Evolutionary conservation across 2,797 vertebrate genomes (phyloP), one percentile per base, ranked within the genome.

Genomic region (Arrhamphus sclerolepis): DNA sequence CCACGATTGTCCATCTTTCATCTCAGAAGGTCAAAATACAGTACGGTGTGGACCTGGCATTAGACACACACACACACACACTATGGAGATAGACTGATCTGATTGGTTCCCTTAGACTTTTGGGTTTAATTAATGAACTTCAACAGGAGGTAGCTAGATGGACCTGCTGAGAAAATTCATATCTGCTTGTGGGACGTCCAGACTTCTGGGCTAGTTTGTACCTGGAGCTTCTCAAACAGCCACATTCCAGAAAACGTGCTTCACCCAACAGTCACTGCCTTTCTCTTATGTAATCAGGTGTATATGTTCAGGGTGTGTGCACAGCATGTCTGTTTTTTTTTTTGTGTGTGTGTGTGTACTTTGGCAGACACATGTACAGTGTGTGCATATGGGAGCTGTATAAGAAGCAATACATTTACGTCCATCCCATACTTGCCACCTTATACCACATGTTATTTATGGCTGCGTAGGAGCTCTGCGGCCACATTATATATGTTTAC

Each of bases 401-500:
- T 78, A 87, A 88, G 81, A 73, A 77, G 72, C 53, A 72, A 67
- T 51, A 66, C 64, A 56, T 66, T 62, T 31, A 50, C 29, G 19
- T 1, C 64, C 22, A 49, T 51, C 53, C 63, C 58, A 58, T 49
- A 58, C 53, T 46, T 6, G 28, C 58, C 64, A 78, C 75, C 70
- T 81, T 79, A 82, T 77, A 73, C 68, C 60, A 52, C 70, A 68
- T 34, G n/a, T 78, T 86, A 87, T 88, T 86, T 89, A 86, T 58
- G 40, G 79, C 76, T 66, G 66, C 59, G 34, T 56, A 24, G 61
- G 74, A 76, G 65, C 78, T 68, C 76, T 73, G 78, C 6, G 49
- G 81, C 70, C 51, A 65, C 78, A 70, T 86, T 74, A 71, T 70
- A 71, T 71, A 68, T 81, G 80, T 83, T 82, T 85, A 87, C 78